phyloP scores from a whole-genome alignment of 2,797 vertebrate genomes.

The Amniataba percoides region DNA sequence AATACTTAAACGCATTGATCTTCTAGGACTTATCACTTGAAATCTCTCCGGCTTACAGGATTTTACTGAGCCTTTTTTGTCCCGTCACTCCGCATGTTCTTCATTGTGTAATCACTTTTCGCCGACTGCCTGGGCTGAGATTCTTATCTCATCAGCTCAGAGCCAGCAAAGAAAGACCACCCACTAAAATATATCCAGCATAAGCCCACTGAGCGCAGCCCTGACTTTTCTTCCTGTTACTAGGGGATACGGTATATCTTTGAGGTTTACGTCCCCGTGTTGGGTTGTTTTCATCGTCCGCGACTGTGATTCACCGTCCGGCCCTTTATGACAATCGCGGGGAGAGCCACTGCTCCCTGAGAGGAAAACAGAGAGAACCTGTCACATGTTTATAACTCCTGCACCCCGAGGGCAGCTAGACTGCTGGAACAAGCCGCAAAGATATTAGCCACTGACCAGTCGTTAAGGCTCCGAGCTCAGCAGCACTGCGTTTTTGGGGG shows the following conservation, averaged over 20 bases:
- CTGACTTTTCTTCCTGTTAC: conserved; percentile 49
- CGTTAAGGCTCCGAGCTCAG: conserved; percentile 28
- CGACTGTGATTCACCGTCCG: conserved; percentile 57
- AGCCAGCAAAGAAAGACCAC: conserved; percentile 61
- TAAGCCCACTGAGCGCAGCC: conserved; percentile 28
- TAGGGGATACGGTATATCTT: conserved; percentile 50
- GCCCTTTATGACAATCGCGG: conserved; percentile 55
- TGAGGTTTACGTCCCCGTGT: conserved; percentile 50
- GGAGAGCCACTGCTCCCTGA: conserved; percentile 29
- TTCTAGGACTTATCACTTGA: conserved; percentile 38
- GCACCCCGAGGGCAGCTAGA: conserved; percentile 24
- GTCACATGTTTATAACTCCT: conserved; percentile 59
- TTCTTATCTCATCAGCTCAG: conserved; percentile 64
- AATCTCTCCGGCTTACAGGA: conserved; percentile 38
- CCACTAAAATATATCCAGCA: conserved; percentile 53
- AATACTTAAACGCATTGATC: conserved; percentile 44
- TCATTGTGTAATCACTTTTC: conserved; percentile 64
- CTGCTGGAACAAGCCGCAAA: conserved; percentile 33
- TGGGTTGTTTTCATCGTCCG: conserved; percentile 60
- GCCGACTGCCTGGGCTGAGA: conserved; percentile 51
- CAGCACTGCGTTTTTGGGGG: not conserved
- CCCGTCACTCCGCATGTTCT: conserved; percentile 64
- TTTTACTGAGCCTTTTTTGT: conserved; percentile 63
- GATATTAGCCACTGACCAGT: conserved; percentile 57
- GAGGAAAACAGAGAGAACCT: conserved; percentile 45